Conservation (phyloP, 2,797 vertebrate species). For the Gymnoscopelus braueri region DNA sequence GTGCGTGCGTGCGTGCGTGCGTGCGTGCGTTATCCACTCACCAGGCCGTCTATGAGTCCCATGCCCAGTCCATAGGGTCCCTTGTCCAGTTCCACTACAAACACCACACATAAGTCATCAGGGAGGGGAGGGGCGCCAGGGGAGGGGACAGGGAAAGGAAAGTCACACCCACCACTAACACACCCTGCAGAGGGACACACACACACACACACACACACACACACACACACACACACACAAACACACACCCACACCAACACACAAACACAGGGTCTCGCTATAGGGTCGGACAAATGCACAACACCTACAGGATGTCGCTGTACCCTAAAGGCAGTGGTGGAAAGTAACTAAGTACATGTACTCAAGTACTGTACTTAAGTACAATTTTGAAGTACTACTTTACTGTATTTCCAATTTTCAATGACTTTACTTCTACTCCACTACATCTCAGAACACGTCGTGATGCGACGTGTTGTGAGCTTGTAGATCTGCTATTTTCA, state of each 20-base stretch:
- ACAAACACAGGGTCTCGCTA: conserved; percentile 67
- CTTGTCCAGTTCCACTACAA: conserved; percentile 94
- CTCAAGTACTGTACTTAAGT: too few species aligned
- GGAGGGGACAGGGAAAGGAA: conserved; percentile 84
- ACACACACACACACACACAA: conserved; percentile 58
- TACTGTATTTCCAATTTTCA: too few species aligned
- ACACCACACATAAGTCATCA: conserved; percentile 91
- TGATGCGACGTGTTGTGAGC: too few species aligned
- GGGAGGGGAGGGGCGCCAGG: conserved; percentile 84
- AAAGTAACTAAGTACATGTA: too few species aligned
- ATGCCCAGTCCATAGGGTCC: conserved; percentile 94
- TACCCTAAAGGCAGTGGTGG: conserved; percentile 39
- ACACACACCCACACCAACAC: conserved; percentile 52
- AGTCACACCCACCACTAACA: conserved; percentile 81
- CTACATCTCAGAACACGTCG: too few species aligned
- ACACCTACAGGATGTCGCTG: conserved; percentile 22
- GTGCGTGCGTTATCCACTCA: conserved; percentile 79
- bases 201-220: conserved; percentile 59
- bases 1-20: not conserved
- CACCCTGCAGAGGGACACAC: conserved; percentile 83
- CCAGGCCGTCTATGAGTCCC: conserved; percentile 96
- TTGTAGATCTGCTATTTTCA: too few species aligned
- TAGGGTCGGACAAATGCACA: conserved; percentile 61
- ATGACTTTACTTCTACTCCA: too few species aligned
- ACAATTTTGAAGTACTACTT: too few species aligned